Percentiles rank a stretch among this genome's conserved stretches.
Conservation (phyloP, 2,113 vertebrate species). For the Bubo scandiacus region DNA sequence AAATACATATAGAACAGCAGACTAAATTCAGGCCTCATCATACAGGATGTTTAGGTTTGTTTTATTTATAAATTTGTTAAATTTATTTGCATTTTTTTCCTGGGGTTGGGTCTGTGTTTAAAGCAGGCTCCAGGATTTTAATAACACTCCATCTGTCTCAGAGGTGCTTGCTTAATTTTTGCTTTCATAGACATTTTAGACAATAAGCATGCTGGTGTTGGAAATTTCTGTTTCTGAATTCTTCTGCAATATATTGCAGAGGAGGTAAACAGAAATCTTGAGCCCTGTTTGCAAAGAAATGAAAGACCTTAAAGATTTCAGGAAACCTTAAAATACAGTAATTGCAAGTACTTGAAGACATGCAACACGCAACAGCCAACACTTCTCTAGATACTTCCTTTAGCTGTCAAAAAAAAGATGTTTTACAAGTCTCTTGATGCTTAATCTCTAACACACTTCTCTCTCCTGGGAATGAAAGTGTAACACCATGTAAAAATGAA, state of each 20-base stretch:
- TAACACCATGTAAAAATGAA: neutral
- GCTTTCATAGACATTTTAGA: neutral
- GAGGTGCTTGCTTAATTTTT: constrained; percentile 9
- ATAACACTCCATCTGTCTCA: constrained; percentile 10
- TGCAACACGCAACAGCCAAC: neutral
- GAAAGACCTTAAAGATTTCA: neutral
- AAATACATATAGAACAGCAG: neutral
- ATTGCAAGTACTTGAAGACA: neutral
- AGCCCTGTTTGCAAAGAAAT: neutral
- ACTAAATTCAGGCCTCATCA: neutral
- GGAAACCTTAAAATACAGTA: neutral
- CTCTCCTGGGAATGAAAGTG: neutral
- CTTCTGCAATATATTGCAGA: neutral
- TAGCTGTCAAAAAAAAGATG: constrained; percentile 27
- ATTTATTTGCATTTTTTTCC: neutral
- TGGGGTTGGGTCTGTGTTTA: neutral
- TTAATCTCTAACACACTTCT: neutral
- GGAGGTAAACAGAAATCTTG: neutral
- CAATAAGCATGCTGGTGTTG: neutral
- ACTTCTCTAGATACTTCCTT: constrained; percentile 14
- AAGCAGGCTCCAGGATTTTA: constrained; percentile 6
- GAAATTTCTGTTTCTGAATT: neutral
- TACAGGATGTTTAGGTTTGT: neutral
- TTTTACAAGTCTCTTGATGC: neutral
- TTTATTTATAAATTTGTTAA: neutral